Evolutionary conservation across 2,888 invertebrate genomes (phyloP), one percentile per base, ranked within the genome.

Genomic region (Hanleya hanleyi): DNA sequence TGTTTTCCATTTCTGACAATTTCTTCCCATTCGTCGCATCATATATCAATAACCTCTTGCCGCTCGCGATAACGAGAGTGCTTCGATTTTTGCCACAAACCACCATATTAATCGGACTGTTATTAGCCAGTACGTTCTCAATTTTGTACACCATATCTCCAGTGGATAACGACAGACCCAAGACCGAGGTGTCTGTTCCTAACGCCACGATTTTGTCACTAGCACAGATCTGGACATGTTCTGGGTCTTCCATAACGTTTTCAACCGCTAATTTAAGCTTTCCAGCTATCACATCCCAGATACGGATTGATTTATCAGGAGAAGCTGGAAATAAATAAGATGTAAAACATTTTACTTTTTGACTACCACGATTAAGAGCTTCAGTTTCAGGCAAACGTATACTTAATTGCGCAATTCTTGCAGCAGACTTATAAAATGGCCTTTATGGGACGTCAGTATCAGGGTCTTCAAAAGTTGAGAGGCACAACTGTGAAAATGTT

Each of bases 301-400:
- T 66, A 62, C 84, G 84, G 7, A 87, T 76, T 0, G 84, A 80
- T 1, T 75, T 76, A 75, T 87, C 86, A 26, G 80, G 76, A 15
- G 81, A 75, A 70, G 82, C 86, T 84, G 69, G 18, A 74, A 66
- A 22, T 49, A 66, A 51, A 47, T 69, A 12, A n/a, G n/a, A n/a
- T n/a, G n/a, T n/a, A n/a, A n/a, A n/a, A n/a, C n/a, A n/a, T n/a
- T n/a, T n/a, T n/a, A n/a, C n/a, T n/a, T n/a, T n/a, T n/a, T n/a
- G n/a, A n/a, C n/a, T n/a, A n/a, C n/a, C n/a, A n/a, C n/a, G n/a
- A n/a, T n/a, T n/a, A n/a, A n/a, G n/a, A n/a, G n/a, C n/a, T n/a
- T n/a, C n/a, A n/a, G n/a, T n/a, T n/a, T n/a, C n/a, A n/a, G n/a
- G n/a, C n/a, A n/a, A n/a, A n/a, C n/a, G n/a, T n/a, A n/a, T n/a